These are phyloP conservation scores for Nemoura dubitans DNA, from an alignment of 2,888 invertebrate genomes.

Conservation along the genomic window DNA sequence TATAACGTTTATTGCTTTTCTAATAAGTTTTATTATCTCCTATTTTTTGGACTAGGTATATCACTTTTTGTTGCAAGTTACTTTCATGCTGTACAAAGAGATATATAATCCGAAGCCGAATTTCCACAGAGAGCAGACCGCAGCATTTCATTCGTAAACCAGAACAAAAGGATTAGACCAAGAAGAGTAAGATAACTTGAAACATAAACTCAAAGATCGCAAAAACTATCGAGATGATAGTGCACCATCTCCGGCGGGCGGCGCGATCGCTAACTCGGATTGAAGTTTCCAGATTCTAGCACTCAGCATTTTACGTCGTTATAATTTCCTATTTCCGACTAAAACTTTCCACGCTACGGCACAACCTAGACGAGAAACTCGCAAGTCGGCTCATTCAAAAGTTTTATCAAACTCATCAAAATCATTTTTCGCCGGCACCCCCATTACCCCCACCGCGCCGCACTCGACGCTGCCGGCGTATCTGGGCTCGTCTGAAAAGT, in stretches of 20 bases:
- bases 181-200: background rate
- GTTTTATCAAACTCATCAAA: slow-evolving; percentile 24
- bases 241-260: background rate
- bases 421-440: slow-evolving; percentile 19
- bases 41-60: background rate
- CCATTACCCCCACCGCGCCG: background rate
- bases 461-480: background rate
- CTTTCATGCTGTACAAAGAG: background rate
- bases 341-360: background rate
- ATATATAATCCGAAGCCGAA: background rate
- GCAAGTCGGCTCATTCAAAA: background rate
- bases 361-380: background rate
- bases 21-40: background rate
- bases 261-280: background rate
- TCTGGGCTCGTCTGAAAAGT: background rate
- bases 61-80: background rate
- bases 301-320: background rate
- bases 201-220: background rate
- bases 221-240: background rate
- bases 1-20: background rate
- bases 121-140: background rate
- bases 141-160: slow-evolving; percentile 7
- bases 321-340: background rate
- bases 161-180: slow-evolving; percentile 7
- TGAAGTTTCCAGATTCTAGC: background rate